These are phyloP conservation scores for Chloebia gouldiae DNA, from an alignment of 2,113 vertebrate species.

Conservation along the genomic window DNA sequence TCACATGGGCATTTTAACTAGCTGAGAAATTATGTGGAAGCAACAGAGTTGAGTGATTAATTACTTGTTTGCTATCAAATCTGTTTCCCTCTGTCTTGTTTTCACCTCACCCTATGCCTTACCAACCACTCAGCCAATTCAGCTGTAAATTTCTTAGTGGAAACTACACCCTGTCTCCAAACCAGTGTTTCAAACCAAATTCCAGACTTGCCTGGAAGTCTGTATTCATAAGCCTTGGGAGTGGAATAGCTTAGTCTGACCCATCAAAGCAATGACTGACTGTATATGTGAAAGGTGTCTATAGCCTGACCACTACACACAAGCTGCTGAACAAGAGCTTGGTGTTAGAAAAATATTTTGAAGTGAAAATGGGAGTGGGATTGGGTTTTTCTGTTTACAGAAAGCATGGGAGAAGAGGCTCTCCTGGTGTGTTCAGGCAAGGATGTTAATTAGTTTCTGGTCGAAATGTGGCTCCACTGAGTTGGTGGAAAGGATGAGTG, in stretches of 20 bases:
- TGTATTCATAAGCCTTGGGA: not conserved
- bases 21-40: not conserved
- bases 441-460: not conserved
- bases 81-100: not conserved
- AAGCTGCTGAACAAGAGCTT: not conserved
- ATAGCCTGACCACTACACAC: accelerated
- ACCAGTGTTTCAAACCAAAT: not conserved
- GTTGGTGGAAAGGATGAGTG: not conserved
- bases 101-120: not conserved
- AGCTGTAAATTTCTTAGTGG: not conserved
- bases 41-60: not conserved
- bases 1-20: not conserved
- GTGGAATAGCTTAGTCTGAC: not conserved
- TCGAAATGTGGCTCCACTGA: not conserved
- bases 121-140: not conserved
- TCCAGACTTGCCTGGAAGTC: not conserved
- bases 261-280: not conserved
- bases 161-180: not conserved
- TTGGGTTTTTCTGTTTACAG: not conserved
- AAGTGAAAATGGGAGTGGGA: not conserved
- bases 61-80: not conserved
- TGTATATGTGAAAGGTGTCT: not conserved
- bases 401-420: not conserved
- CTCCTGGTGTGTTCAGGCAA: not conserved
- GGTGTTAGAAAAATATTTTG: not conserved